Evolutionary conservation across 1,140 invertebrate genomes (phyloP), one percentile per base, ranked within the genome.

Genomic region (Venturia canescens): DNA sequence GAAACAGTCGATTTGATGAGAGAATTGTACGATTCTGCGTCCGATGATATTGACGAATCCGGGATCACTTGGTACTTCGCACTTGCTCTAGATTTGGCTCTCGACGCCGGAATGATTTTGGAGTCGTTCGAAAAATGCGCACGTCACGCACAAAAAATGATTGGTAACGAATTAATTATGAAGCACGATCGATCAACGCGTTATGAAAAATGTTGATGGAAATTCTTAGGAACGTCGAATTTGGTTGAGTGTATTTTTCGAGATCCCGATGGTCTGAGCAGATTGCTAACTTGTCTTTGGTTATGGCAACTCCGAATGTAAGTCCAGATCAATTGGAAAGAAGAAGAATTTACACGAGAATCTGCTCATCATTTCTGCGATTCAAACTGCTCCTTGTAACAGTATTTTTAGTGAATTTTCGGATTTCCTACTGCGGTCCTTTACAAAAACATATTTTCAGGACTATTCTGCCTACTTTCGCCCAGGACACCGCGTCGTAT

Each of bases 51-150:
- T 0, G 88, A 89, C 77, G 77, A 81, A 34, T 88, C 88, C 27
- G 82, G 81, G 0, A 84, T 85, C n/a, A 89, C 86, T 0, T 89
- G 88, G 88, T 89, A 89, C 74, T 85, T 89, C 21, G 87, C 88
- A 3, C 84, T 89, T 15, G 86, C 81, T 29, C 78, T 89, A 53
- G 87, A 89, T 48, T 21, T 89, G 0, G 23, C 84, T 0, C 31
- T 89, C 21, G 86, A 89, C 9, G 84, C 82, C 26, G 85, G 86
- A 23, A 83, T 89, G n/a, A 1, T 82, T 1, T 70, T 89, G 21
- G 85, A 89, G 66, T 83, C 83, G 0, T 87, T 82, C 15, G 83
- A 86, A 9, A 38, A n/a, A 16, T 86, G 84, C 63, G n/a, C 57
- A 1, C 9, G n/a, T 0, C 83, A 83, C 44, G 85, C 87, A 6